Percentiles rank a stretch among this genome's conserved stretches.
phyloP scores from a whole-genome alignment of 2,113 vertebrate species.

The Symphodus melops region DNA sequence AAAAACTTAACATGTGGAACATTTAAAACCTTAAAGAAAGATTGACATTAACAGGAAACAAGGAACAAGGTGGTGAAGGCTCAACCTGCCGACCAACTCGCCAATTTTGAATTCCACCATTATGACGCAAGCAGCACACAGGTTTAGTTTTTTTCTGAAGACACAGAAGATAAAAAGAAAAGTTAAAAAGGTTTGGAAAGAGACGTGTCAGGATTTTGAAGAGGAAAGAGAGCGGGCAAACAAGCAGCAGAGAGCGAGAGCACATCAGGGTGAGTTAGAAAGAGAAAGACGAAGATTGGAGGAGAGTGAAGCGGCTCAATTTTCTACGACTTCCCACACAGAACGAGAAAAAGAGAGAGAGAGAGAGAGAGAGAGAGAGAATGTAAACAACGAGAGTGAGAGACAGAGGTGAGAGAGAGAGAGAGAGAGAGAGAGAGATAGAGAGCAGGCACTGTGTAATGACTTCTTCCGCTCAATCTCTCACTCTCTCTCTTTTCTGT shows the following conservation, averaged over 20 bases:
- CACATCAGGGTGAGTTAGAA: not conserved
- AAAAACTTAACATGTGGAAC: no score
- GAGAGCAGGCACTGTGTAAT: constrained; percentile 19
- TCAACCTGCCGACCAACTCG: no score
- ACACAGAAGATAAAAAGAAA: not conserved
- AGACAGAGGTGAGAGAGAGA: constrained; percentile 21
- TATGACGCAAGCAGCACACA: no score
- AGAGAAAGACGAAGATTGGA: constrained; percentile 4
- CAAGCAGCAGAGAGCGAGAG: not conserved
- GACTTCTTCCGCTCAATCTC: constrained; percentile 28
- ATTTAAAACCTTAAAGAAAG: no score
- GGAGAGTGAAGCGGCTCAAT: constrained; percentile 46
- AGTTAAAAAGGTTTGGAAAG: not conserved
- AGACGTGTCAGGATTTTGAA: not conserved
- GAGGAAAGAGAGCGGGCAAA: constrained; percentile 4
- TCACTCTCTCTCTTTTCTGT: constrained; percentile 44
- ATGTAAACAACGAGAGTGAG: constrained; percentile 20
- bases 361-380: constrained; percentile 12
- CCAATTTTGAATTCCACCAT: no score
- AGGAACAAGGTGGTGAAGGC: no score
- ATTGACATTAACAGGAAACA: no score
- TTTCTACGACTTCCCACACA: constrained; percentile 68
- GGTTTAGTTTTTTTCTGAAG: no score
- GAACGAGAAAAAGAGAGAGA: constrained; percentile 13
- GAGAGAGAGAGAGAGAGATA: not conserved